phyloP scores from a whole-genome alignment of 53 echinoderm and acorn worm species.

The Henricia sp. region DNA sequence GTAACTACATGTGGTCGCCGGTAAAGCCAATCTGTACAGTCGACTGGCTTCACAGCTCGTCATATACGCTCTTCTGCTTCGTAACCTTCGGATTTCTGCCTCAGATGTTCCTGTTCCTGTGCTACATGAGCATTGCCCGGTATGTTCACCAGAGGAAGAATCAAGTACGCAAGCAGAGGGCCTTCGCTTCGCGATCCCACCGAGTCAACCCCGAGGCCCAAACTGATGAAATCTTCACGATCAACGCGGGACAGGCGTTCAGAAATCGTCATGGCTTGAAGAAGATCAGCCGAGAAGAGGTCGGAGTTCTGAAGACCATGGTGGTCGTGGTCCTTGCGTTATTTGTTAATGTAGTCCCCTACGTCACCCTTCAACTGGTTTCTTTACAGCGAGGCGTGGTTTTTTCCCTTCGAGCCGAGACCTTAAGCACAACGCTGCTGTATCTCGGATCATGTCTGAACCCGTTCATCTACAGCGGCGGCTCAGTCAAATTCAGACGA shows the following conservation, averaged over 20 bases:
- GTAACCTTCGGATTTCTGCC: slow-evolving; percentile 2
- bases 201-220: neutral
- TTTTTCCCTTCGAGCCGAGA: slow-evolving; percentile 16
- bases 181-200: neutral
- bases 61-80: slow-evolving; percentile 49
- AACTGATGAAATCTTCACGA: no score
- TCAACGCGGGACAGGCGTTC: neutral
- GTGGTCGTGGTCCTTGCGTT: slow-evolving; percentile 34
- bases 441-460: slow-evolving; percentile 32
- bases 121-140: slow-evolving; percentile 19
- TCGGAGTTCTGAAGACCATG: slow-evolving; percentile 17
- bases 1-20: slow-evolving; percentile 29
- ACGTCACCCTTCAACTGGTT: slow-evolving; percentile 28
- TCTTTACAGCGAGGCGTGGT: neutral
- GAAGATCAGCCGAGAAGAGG: slow-evolving; percentile 16
- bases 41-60: slow-evolving; percentile 46
- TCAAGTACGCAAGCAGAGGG: neutral
- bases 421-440: neutral
- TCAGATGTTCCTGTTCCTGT: neutral
- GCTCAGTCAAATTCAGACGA: slow-evolving; percentile 19
- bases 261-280: neutral
- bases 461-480: slow-evolving; percentile 54
- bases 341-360: slow-evolving; percentile 4
- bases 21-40: slow-evolving; percentile 46
- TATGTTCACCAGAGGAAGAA: slow-evolving; percentile 20